Conservation (phyloP, 2,888 invertebrate genomes). For the Scaptomyza reducta region DNA sequence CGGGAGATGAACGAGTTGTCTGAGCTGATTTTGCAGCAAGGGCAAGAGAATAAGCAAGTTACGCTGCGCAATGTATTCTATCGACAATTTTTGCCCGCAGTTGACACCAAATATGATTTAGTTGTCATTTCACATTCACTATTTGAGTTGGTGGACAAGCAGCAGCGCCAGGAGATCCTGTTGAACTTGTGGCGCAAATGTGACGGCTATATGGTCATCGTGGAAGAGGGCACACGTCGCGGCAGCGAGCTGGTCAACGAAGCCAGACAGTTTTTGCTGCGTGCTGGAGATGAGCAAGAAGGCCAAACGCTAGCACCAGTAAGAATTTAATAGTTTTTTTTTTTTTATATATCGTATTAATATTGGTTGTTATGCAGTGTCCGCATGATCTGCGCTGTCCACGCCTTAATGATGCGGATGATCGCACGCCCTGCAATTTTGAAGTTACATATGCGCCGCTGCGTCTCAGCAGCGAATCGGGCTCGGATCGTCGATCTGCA, state of each 20-base stretch:
- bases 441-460: conserved; percentile 87
- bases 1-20: conserved; percentile 92
- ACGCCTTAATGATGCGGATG: conserved; percentile 84
- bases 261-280: conserved; percentile 91
- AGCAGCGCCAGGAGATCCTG: conserved; percentile 88
- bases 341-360: conserved; percentile 1
- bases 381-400: conserved; percentile 93
- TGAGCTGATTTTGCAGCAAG: conserved; percentile 88
- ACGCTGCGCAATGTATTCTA: conserved; percentile 88
- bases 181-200: conserved; percentile 95
- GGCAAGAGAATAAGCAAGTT: conserved; percentile 87
- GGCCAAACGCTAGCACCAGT: conserved; percentile 92
- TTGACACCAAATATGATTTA: conserved; percentile 89
- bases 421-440: conserved; percentile 92
- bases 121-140: conserved; percentile 92
- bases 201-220: conserved; percentile 90
- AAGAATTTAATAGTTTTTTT: conserved; percentile 76
- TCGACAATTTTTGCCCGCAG: conserved; percentile 92
- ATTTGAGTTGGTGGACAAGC: conserved; percentile 90
- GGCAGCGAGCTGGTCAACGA: conserved; percentile 93
- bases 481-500: conserved; percentile 85
- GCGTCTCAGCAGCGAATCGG: conserved; percentile 84
- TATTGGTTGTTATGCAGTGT: conserved; percentile 86
- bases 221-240: conserved; percentile 92
- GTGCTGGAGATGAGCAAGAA: conserved; percentile 81